Percentiles rank a stretch among this genome's conserved stretches.
Conservation (phyloP, 2,888 invertebrate genomes). For the Coecobrya sp. region DNA sequence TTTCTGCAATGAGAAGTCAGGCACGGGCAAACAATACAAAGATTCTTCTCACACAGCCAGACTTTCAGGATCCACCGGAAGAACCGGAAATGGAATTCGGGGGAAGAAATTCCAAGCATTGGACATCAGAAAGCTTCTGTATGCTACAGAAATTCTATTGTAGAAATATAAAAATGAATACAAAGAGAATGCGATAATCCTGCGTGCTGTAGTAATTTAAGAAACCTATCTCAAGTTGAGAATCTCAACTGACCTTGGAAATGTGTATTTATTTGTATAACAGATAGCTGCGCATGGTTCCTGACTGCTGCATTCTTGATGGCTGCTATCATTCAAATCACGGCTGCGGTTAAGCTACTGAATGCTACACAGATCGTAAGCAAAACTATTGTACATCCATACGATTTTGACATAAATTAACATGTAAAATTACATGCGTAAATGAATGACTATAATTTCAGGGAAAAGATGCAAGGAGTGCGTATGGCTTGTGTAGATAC, state of each 20-base stretch:
- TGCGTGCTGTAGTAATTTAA: too few relatives aligned
- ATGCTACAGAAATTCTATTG: background rate
- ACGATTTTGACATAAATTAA: too few relatives aligned
- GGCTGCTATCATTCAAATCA: conserved; percentile 76
- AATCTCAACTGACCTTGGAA: too few relatives aligned
- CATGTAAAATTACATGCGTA: background rate
- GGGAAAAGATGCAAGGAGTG: conserved; percentile 73
- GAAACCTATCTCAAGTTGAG: too few relatives aligned
- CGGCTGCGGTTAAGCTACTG: conserved; percentile 75
- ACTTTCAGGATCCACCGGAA: conserved; percentile 69
- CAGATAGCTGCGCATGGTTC: conserved; percentile 71
- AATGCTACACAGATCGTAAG: conserved; percentile 78
- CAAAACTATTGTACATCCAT: too few relatives aligned
- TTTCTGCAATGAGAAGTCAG: conserved; percentile 58
- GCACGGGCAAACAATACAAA: conserved; percentile 52
- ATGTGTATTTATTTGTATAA: background rate
- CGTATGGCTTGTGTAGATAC: conserved; percentile 70
- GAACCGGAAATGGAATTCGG: conserved; percentile 38
- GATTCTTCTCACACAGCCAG: conserved; percentile 49
- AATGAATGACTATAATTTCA: background rate
- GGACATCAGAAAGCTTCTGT: conserved; percentile 69
- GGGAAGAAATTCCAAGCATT: conserved; percentile 35
- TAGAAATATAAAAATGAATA: background rate
- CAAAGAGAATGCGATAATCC: too few relatives aligned
- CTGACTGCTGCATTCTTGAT: conserved; percentile 67